phyloP scores from a whole-genome alignment of 2,888 invertebrate species.

The Macrosoma leucophasiata region DNA sequence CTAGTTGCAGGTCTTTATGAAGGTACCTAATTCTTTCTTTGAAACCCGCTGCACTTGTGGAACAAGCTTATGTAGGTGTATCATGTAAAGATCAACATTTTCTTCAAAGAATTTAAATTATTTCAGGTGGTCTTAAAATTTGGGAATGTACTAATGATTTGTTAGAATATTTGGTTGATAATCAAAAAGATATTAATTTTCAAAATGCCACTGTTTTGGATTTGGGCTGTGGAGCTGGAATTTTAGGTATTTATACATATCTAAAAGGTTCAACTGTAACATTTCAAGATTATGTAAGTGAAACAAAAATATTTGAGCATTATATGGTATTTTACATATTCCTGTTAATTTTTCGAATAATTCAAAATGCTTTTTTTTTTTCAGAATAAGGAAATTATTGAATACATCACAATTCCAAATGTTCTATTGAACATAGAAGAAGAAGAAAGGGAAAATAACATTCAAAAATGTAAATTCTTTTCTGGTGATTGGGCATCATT shows the following conservation, averaged over 20 bases:
- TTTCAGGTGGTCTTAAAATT: conserved; percentile 92
- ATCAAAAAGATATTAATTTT: conserved; percentile 40
- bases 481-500: conserved; percentile 87
- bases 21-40: conserved; percentile 76
- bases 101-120: conserved; percentile 1
- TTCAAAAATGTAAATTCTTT: conserved; percentile 73
- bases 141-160: conserved; percentile 97
- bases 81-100: too few relatives aligned
- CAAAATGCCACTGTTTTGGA: conserved; percentile 82
- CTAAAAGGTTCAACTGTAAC: conserved; percentile 81
- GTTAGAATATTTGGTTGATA: conserved; percentile 76
- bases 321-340: too few relatives aligned
- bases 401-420: conserved; percentile 88
- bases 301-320: conserved; percentile 1
- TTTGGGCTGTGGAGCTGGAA: conserved; percentile 94
- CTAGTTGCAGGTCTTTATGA: conserved; percentile 86
- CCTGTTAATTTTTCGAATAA: too few relatives aligned
- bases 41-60: too few relatives aligned
- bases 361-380: conserved; percentile 28
- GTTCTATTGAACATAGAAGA: conserved; percentile 79
- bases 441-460: conserved; percentile 40
- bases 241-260: conserved; percentile 88
- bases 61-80: too few relatives aligned
- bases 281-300: conserved; percentile 96
- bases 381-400: conserved; percentile 90